These are phyloP conservation scores for Apis cerana DNA, from an alignment of 1,140 invertebrate genomes.

Conservation along the genomic window DNA sequence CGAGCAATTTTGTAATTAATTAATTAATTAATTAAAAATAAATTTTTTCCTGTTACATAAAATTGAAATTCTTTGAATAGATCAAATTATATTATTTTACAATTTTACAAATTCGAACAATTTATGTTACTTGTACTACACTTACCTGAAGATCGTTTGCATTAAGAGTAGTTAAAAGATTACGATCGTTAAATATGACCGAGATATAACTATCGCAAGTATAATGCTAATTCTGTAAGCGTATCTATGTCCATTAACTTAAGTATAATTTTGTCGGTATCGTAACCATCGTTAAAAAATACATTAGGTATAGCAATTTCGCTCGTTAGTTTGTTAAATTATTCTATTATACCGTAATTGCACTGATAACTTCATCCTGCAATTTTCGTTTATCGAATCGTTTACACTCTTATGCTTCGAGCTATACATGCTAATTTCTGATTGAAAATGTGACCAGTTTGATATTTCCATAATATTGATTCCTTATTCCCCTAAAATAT, in stretches of 20 bases:
- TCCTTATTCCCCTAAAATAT: neutral
- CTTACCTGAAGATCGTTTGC: neutral
- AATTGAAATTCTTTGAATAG: neutral
- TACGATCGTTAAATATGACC: neutral
- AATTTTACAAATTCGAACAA: neutral
- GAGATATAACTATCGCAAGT: neutral
- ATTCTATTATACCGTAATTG: slow-evolving; percentile 30
- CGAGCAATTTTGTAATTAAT: neutral
- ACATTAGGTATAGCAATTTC: neutral
- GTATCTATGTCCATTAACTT: neutral
- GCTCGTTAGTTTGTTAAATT: slow-evolving; percentile 24
- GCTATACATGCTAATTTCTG: slow-evolving; percentile 13
- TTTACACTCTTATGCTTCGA: slow-evolving; percentile 12
- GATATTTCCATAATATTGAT: neutral
- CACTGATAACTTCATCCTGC: slow-evolving; percentile 38
- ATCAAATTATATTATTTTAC: neutral
- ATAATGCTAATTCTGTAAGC: neutral
- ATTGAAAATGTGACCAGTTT: neutral
- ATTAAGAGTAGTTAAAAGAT: too few relatives aligned
- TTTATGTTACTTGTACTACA: neutral
- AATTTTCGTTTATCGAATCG: slow-evolving; percentile 35
- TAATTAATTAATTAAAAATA: neutral
- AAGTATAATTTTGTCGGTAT: neutral
- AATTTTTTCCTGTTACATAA: neutral
- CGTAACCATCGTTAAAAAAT: neutral